phyloP scores from a whole-genome alignment of 35 echinoderm and acorn worm species.

The Chiridota heheva region DNA sequence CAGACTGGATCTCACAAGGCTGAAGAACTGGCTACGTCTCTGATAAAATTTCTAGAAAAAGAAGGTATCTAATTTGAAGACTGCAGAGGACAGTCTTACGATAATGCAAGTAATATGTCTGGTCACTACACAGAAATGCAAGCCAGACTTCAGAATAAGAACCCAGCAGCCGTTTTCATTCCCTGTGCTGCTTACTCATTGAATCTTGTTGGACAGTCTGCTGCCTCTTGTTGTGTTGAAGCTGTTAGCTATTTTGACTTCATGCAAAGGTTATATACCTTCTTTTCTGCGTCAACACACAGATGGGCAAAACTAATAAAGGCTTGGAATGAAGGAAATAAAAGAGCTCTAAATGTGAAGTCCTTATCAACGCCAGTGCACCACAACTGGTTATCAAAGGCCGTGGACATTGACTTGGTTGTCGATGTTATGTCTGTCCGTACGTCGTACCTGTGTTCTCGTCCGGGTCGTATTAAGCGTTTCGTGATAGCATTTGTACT shows the following conservation, averaged over 20 bases:
- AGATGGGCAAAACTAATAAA: background rate
- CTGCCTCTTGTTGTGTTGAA: slow-evolving; percentile 4
- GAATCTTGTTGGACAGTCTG: slow-evolving; percentile 28
- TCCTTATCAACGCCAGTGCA: too few species aligned
- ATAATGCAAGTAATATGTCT: slow-evolving; percentile 30
- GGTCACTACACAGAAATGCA: slow-evolving; percentile 7
- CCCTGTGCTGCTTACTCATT: slow-evolving; percentile 17
- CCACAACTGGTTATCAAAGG: slow-evolving; percentile 27
- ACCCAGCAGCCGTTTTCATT: slow-evolving; percentile 33
- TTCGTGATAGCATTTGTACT: too few species aligned
- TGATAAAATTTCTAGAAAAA: slow-evolving; percentile 19
- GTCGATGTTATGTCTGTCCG: too few species aligned
- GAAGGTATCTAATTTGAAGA: slow-evolving; percentile 8
- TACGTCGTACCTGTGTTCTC: too few species aligned
- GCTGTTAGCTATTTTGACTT: slow-evolving; percentile 15
- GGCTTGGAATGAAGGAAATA: background rate
- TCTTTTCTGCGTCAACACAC: slow-evolving; percentile 2
- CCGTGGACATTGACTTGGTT: too few species aligned
- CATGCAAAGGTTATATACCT: background rate
- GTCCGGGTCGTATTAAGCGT: too few species aligned
- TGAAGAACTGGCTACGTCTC: slow-evolving; percentile 10
- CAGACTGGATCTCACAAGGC: slow-evolving; percentile 2
- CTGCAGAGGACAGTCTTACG: slow-evolving; percentile 17
- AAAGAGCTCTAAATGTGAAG: too few species aligned
- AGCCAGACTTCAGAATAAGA: background rate